A percentile compares a stretch with the other conserved stretches of the same genome.
Conservation (phyloP, 2,888 invertebrate species). For the Drosophila cracens region DNA sequence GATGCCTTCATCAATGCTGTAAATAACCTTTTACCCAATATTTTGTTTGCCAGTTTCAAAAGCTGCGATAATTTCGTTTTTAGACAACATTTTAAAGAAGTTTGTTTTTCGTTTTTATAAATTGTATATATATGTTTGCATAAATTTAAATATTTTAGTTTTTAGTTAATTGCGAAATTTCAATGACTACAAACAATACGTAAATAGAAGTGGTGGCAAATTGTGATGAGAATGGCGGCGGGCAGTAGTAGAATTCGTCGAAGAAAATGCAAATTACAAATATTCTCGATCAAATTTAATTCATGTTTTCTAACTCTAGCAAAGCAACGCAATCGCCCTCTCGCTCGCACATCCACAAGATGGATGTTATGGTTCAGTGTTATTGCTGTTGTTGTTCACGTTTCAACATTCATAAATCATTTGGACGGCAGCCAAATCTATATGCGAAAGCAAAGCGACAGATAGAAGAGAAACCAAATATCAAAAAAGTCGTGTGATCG, state of each 20-base stretch:
- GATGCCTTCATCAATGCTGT: constrained; percentile 94
- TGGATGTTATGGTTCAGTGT: not conserved
- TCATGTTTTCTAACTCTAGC: constrained; percentile 10
- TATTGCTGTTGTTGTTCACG: constrained; percentile 17
- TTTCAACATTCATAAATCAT: constrained; percentile 34
- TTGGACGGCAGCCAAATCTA: constrained; percentile 42
- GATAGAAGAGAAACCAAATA: not conserved
- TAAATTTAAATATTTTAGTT: not conserved
- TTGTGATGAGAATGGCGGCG: not conserved
- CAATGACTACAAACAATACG: constrained; percentile 1
- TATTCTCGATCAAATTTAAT: constrained; percentile 19
- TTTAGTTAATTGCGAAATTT: not conserved
- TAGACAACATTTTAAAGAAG: constrained; percentile 21
- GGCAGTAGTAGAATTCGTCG: not conserved
- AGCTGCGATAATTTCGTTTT: constrained; percentile 87
- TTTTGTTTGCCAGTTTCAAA: constrained; percentile 91
- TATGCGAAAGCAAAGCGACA: constrained; percentile 2
- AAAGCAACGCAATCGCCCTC: constrained; percentile 3
- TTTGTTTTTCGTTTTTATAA: constrained; percentile 21
- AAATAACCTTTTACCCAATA: constrained; percentile 94
- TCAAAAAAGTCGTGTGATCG: constrained; percentile 31
- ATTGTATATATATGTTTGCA: constrained; percentile 4
- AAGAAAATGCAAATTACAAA: constrained; percentile 19
- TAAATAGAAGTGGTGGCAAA: not conserved
- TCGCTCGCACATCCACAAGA: constrained; percentile 10